These are phyloP conservation scores for Myiopsitta monachus DNA, from an alignment of 2,113 vertebrate species.

Conservation along the genomic window DNA sequence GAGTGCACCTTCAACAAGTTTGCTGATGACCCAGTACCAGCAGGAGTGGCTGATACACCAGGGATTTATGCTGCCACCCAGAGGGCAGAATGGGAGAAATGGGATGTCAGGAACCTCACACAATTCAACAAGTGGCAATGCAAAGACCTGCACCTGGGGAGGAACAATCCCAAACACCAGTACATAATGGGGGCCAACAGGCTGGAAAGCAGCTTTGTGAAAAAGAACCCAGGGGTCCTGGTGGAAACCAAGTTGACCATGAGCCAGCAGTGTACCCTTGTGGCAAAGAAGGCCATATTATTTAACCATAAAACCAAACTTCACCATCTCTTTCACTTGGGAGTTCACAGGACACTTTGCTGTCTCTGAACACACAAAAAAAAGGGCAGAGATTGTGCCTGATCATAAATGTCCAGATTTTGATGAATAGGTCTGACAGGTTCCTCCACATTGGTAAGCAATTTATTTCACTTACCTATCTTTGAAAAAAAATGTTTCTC, in stretches of 20 bases:
- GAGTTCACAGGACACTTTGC: background rate
- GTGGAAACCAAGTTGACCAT: background rate
- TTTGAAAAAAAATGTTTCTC: constrained; percentile 97
- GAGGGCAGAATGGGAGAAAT: background rate
- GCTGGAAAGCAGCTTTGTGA: background rate
- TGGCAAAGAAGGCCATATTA: background rate
- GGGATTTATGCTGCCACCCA: background rate
- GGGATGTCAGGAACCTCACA: background rate
- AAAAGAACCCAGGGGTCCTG: background rate
- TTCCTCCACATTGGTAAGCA: background rate
- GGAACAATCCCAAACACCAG: background rate
- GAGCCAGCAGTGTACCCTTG: background rate
- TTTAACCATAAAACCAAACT: background rate
- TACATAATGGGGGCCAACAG: background rate
- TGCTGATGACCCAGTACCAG: too few relatives aligned
- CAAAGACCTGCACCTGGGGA: background rate
- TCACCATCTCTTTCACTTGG: background rate
- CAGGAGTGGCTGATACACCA: background rate
- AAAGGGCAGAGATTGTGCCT: background rate
- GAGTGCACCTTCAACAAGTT: background rate
- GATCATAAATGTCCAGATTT: background rate
- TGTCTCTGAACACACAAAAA: background rate
- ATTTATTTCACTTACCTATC: constrained; percentile 83
- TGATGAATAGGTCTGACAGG: background rate
- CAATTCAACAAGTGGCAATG: background rate